Conservation (phyloP, 2,797 vertebrate genomes). For the Ceryle rudis region DNA sequence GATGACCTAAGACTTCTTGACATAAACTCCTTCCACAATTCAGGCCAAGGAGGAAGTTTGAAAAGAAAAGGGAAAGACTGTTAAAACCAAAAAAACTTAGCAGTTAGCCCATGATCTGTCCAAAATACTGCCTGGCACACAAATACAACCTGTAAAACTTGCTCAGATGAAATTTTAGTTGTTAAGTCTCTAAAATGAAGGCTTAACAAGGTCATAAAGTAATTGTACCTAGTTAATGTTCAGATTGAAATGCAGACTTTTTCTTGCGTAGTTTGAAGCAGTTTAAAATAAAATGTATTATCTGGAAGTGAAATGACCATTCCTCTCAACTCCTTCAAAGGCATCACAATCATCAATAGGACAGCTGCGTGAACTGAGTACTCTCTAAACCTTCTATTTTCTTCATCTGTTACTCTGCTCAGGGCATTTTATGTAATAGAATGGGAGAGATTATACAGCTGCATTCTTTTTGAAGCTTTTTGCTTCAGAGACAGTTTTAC, state of each 20-base stretch:
- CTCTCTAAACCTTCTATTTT: not conserved
- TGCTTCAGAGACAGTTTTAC: not conserved
- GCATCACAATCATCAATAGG: not conserved
- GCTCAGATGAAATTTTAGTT: not conserved
- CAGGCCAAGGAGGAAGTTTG: not conserved
- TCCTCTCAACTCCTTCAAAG: not conserved
- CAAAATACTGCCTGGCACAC: not conserved
- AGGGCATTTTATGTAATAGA: not conserved
- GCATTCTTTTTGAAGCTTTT: not conserved
- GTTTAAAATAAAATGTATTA: not conserved
- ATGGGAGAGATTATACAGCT: not conserved
- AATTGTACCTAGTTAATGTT: not conserved
- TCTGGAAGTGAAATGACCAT: not conserved
- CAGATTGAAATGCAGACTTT: not conserved
- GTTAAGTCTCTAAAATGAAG: not conserved
- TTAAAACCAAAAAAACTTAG: not conserved
- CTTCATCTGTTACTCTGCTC: not conserved
- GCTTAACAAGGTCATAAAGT: not conserved
- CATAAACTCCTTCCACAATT: not conserved
- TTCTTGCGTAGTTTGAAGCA: not conserved
- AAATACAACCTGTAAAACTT: not conserved
- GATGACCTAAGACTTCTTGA: not conserved
- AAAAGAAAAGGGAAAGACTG: conserved; percentile 12
- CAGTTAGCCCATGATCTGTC: not conserved
- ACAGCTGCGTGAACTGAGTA: not conserved